Conservation (phyloP, 2,113 vertebrate genomes). For the Dipodomys ordii region DNA sequence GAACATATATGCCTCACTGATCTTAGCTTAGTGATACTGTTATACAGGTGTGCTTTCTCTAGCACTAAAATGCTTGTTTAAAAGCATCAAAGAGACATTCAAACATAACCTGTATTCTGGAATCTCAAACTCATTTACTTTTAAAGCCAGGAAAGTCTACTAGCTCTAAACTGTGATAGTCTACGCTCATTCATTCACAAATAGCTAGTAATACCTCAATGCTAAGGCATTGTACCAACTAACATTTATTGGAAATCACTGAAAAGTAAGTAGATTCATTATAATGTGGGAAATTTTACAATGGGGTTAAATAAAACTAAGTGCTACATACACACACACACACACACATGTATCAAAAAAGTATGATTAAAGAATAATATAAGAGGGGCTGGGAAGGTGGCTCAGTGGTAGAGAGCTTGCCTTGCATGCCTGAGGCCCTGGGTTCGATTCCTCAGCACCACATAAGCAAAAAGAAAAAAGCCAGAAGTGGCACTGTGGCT, state of each 20-base stretch:
- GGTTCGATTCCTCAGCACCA: too few species aligned
- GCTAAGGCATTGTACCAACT: not conserved
- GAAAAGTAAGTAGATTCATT: conserved; percentile 53
- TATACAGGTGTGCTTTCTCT: not conserved
- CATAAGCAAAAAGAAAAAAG: too few species aligned
- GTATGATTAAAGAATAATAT: conserved; percentile 3
- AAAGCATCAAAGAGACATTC: conserved; percentile 19
- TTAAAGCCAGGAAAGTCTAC: conserved; percentile 23
- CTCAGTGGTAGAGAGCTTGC: too few species aligned
- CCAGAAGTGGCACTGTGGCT: too few species aligned
- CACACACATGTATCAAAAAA: not conserved
- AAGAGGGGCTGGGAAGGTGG: too few species aligned
- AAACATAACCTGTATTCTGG: not conserved
- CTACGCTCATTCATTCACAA: not conserved
- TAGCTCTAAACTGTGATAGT: conserved; percentile 21
- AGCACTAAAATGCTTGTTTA: not conserved
- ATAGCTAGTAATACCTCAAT: conserved; percentile 5
- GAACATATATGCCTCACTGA: not conserved
- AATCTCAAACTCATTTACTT: conserved; percentile 52
- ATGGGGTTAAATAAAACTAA: conserved; percentile 17
- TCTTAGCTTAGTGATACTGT: not conserved
- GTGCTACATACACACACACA: not conserved
- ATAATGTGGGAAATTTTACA: not conserved
- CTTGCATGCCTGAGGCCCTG: too few species aligned
- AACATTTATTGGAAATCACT: not conserved